Evolutionary conservation across 2,113 vertebrate genomes (phyloP), one percentile per base, ranked within the genome.

Genomic region (Atherinomorus stipes): DNA sequence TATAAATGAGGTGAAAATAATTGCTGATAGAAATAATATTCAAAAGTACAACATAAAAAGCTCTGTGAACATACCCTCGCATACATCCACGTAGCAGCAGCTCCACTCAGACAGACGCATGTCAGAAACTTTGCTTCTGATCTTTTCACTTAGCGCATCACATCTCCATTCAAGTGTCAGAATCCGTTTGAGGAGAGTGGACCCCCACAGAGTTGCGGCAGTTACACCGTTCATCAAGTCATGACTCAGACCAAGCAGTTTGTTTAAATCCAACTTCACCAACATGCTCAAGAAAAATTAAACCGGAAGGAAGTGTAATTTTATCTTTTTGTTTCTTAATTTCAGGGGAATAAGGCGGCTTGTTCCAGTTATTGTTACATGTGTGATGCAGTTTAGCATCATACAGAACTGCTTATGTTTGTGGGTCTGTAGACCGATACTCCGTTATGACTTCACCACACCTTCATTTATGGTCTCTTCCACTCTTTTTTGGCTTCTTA

Each of bases 71-170:
- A 50, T 50, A 12, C 26, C 1, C 0, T 8, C 37, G 18, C 22
- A 68, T 21, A 51, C 63, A 76, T 40, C 26, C 16, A n/a, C 23
- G 34, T 50, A 11, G 44, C 21, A 25, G 58, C 51, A 22, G 53
- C 60, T 65, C 56, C 71, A 52, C 60, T 80, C 58, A 57, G 64
- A 54, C 16, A 1, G 65, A 75, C 18, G 65, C 74, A 12, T 47
- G 50, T 15, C 74, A 31, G 28, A 71, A 64, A 61, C 57, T 18
- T 9, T 0, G 37, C 60, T 62, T 88, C 62, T 85, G 71, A 75
- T 84, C 80, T 91, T 86, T 84, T 88, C 68, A 4, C 73, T 13
- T 16, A 1, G 86, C 74, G 87, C 87, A 59, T 88, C 89, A 86
- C 81, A 67, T 56, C 56, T 72, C 59, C 71, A 28, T 78, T 84